Evolutionary conservation across 2,113 vertebrate species (phyloP).

Genomic region (Hippoglossus stenolepis): DNA sequence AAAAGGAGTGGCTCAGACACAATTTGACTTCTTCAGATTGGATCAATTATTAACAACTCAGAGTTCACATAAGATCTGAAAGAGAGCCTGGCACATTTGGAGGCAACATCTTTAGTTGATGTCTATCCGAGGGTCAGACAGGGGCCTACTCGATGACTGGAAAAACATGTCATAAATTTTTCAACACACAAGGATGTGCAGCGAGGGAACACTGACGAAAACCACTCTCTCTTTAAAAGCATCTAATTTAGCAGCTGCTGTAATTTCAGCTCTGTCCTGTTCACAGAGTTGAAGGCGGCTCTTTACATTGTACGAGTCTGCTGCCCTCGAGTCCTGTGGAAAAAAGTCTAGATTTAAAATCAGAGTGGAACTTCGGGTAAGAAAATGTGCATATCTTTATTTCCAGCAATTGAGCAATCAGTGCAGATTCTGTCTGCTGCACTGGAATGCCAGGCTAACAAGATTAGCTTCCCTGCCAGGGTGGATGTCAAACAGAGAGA

Average conservation of each 20-base stretch:
- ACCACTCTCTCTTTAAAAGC: slow-evolving; percentile 41
- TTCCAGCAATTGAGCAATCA: slow-evolving; percentile 39
- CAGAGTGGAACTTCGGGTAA: not conserved
- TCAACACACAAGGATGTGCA: slow-evolving; percentile 20
- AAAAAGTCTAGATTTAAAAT: not conserved
- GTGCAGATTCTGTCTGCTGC: slow-evolving; percentile 31
- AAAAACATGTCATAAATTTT: slow-evolving; percentile 54
- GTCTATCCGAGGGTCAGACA: slow-evolving; percentile 31
- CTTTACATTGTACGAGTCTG: too few relatives aligned
- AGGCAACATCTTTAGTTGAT: slow-evolving; percentile 38
- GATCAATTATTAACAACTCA: slow-evolving; percentile 58
- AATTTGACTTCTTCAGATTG: slow-evolving; percentile 2
- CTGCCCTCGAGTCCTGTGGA: not conserved
- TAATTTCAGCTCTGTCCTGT: not conserved
- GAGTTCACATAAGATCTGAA: slow-evolving; percentile 22
- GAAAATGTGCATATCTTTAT: slow-evolving; percentile 28
- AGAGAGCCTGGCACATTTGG: not conserved
- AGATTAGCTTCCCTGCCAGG: slow-evolving; percentile 44
- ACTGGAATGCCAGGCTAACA: slow-evolving; percentile 56
- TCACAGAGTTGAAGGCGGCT: not conserved
- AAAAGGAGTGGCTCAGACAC: slow-evolving; percentile 2
- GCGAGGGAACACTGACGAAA: slow-evolving; percentile 7
- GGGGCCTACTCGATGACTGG: slow-evolving; percentile 17
- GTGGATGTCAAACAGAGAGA: slow-evolving; percentile 24
- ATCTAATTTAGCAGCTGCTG: slow-evolving; percentile 12